A percentile compares a stretch with the other conserved stretches of the same genome.
phyloP scores from a whole-genome alignment of 2,797 vertebrate species.

The Pteronotus mesoamericanus region DNA sequence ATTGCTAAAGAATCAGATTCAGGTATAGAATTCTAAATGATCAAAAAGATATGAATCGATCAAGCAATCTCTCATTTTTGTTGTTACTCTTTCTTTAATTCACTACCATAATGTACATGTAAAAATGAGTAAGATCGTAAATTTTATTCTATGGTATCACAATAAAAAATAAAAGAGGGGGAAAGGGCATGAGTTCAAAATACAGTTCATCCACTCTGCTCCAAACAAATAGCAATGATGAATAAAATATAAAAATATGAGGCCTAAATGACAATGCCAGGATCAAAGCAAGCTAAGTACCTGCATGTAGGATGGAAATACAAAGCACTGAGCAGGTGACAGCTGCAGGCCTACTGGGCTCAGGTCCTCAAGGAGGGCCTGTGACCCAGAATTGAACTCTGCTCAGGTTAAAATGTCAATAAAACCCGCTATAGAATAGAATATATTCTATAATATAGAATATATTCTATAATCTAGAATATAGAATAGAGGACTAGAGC shows the following conservation, averaged over 20 bases:
- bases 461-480: too few relatives aligned
- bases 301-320: neutral
- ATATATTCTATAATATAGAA: too few relatives aligned
- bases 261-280: neutral
- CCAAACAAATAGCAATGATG: neutral
- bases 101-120: neutral
- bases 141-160: neutral
- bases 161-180: neutral
- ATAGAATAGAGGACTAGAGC: neutral
- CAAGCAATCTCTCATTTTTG: neutral
- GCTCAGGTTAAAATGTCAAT: neutral
- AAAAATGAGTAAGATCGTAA: neutral
- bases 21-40: neutral
- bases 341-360: neutral
- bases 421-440: too few relatives aligned
- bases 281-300: neutral
- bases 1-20: neutral
- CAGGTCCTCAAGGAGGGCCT: neutral
- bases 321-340: neutral
- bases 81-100: neutral
- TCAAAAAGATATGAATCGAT: neutral
- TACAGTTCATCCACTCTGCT: neutral
- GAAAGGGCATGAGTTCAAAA: neutral
- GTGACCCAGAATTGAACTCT: neutral
- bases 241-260: neutral